Evolutionary conservation across 1,140 invertebrate genomes (phyloP).

Genomic region (Drosophila lacteicornis): DNA sequence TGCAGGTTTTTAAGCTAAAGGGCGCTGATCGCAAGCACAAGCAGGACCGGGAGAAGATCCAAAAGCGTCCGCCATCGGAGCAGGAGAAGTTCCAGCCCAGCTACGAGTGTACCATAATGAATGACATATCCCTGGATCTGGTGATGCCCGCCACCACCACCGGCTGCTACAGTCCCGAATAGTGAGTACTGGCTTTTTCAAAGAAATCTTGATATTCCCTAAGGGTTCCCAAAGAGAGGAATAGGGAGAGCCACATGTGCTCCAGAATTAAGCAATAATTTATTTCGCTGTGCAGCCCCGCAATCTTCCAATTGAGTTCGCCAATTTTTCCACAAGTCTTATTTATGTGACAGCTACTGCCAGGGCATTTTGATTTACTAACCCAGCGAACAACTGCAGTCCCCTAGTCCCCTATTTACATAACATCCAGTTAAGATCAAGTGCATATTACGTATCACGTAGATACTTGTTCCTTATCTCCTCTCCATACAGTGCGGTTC

Average conservation of each 20-base stretch:
- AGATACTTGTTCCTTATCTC: slow-evolving; percentile 21
- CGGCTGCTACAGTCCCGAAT: slow-evolving; percentile 84
- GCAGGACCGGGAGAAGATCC: slow-evolving; percentile 97
- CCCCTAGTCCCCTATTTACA: slow-evolving; percentile 25
- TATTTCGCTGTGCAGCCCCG: slow-evolving; percentile 22
- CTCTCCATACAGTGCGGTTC: slow-evolving; percentile 18
- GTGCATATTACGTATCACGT: slow-evolving; percentile 29
- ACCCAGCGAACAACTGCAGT: slow-evolving; percentile 21
- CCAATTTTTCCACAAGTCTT: slow-evolving; percentile 33
- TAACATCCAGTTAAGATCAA: slow-evolving; percentile 51
- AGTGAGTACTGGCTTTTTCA: slow-evolving; percentile 62
- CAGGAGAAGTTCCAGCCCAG: slow-evolving; percentile 98
- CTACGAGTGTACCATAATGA: slow-evolving; percentile 97
- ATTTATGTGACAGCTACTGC: slow-evolving; percentile 50
- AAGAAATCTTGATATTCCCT: not conserved
- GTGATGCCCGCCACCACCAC: slow-evolving; percentile 59
- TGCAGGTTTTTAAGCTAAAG: slow-evolving; percentile 93
- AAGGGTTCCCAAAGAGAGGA: not conserved
- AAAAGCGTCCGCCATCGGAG: slow-evolving; percentile 93
- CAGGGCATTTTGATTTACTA: slow-evolving; percentile 39
- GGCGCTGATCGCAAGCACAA: slow-evolving; percentile 99
- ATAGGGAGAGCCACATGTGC: slow-evolving; percentile 1
- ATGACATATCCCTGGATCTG: slow-evolving; percentile 89
- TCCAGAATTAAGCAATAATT: slow-evolving; percentile 23
- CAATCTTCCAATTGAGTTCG: slow-evolving; percentile 43